phyloP scores from a whole-genome alignment of 2,797 vertebrate species.

The Phrynocephalus guinanensis region DNA sequence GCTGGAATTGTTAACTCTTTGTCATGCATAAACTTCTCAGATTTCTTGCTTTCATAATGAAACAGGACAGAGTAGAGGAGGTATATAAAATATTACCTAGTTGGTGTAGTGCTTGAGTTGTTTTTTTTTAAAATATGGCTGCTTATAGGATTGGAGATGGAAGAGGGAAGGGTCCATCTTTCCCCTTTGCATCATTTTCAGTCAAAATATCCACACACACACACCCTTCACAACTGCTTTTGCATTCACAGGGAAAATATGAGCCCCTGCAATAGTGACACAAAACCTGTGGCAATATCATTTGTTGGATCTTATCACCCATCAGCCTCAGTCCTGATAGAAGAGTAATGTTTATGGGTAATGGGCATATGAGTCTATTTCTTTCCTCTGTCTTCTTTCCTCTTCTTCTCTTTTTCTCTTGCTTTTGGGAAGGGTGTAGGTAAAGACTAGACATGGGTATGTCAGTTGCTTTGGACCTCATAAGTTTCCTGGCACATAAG shows the following conservation, averaged over 20 bases:
- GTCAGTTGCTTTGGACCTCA: background rate
- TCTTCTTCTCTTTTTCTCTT: background rate
- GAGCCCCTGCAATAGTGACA: no score
- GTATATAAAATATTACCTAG: background rate
- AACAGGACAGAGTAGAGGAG: background rate
- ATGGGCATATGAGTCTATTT: no score
- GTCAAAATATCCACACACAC: background rate
- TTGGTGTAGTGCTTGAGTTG: background rate
- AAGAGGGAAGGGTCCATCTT: background rate
- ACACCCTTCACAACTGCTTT: background rate
- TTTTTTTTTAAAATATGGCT: background rate
- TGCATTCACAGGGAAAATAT: background rate
- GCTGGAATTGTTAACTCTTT: background rate
- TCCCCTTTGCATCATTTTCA: background rate
- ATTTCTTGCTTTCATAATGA: background rate
- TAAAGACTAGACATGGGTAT: no score
- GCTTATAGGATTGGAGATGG: background rate
- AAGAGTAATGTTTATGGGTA: no score
- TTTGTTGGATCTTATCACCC: no score
- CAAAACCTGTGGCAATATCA: no score
- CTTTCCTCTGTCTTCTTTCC: background rate
- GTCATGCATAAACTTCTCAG: background rate
- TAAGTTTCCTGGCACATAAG: background rate
- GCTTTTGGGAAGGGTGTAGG: background rate
- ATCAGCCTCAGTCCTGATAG: no score